Percentiles rank a stretch among this genome's conserved stretches.
phyloP scores from a whole-genome alignment of 2,797 vertebrate genomes.

The Sylvia borin region DNA sequence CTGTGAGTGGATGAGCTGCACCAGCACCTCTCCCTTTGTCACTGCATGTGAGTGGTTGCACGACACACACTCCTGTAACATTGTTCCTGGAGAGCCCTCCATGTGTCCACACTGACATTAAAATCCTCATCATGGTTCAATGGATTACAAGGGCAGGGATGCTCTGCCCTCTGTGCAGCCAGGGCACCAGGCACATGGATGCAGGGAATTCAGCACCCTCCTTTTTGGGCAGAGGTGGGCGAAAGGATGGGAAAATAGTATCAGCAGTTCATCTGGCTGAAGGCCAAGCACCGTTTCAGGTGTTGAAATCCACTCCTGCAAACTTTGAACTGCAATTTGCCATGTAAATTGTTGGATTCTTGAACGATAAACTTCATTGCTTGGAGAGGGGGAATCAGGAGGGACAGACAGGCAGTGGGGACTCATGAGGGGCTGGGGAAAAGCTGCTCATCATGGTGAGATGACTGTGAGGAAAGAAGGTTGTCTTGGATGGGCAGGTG shows the following conservation, averaged over 20 bases:
- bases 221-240: neutral
- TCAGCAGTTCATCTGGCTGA: neutral
- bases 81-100: neutral
- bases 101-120: neutral
- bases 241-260: neutral
- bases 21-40: neutral
- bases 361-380: neutral
- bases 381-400: neutral
- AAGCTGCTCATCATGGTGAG: neutral
- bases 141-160: neutral
- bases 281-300: neutral
- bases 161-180: neutral
- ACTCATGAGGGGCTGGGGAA: neutral
- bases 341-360: neutral
- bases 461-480: neutral
- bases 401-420: neutral
- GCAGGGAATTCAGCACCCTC: neutral
- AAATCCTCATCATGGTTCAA: accelerated
- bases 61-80: neutral
- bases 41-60: accelerated
- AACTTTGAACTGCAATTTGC: neutral
- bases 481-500: neutral
- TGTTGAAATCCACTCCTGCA: neutral
- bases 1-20: neutral
- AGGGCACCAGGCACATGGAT: accelerated